These are phyloP conservation scores for Mesitornis unicolor DNA, from an alignment of 2,113 vertebrate species.

Conservation along the genomic window DNA sequence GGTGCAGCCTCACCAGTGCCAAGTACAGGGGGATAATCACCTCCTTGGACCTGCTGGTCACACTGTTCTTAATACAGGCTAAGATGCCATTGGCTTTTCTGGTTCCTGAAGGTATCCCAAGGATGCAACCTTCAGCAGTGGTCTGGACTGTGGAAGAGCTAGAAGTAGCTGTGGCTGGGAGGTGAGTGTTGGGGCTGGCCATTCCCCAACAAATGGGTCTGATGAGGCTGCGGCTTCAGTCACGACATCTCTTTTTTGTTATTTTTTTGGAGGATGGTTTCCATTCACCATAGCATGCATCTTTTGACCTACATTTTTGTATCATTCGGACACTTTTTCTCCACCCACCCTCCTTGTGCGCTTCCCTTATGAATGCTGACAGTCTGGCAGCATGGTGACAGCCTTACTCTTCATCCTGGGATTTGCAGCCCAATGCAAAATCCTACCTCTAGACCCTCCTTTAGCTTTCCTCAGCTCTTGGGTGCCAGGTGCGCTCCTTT, in stretches of 20 bases:
- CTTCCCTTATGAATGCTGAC: background rate
- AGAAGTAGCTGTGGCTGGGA: background rate
- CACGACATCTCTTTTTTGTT: background rate
- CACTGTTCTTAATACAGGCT: too few relatives aligned
- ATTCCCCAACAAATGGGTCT: too few relatives aligned
- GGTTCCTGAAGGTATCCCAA: background rate
- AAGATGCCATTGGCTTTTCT: too few relatives aligned
- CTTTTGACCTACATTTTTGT: background rate
- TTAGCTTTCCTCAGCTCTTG: background rate
- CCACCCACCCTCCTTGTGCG: fast-evolving
- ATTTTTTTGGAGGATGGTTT: background rate
- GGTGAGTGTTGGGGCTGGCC: background rate
- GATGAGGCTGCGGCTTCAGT: background rate
- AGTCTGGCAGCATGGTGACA: fast-evolving
- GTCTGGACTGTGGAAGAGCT: background rate
- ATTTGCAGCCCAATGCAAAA: background rate
- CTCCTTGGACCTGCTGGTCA: too few relatives aligned
- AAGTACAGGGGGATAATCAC: too few relatives aligned
- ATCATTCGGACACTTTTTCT: background rate
- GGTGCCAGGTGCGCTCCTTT: background rate
- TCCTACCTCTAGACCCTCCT: background rate
- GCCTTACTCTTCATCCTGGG: background rate
- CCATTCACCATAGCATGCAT: fast-evolving
- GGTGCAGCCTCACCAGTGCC: too few relatives aligned
- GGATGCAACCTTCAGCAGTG: background rate